Percentiles rank a stretch among this genome's conserved stretches.
phyloP scores from a whole-genome alignment of 2,797 vertebrate species.

The Karalla daura region DNA sequence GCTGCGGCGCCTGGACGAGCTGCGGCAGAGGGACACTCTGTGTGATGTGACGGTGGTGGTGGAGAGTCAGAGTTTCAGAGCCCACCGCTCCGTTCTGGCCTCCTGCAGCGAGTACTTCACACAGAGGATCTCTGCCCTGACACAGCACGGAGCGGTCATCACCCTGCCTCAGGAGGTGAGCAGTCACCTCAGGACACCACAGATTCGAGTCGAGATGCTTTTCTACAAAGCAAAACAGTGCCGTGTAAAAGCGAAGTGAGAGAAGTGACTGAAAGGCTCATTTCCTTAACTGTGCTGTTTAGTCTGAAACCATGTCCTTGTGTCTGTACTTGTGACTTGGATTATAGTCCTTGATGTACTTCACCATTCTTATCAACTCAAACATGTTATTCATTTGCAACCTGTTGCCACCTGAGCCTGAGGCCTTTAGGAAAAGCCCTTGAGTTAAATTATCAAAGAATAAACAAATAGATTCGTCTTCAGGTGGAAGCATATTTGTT shows the following conservation, averaged over 20 bases:
- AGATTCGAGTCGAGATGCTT: neutral
- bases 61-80: slow-evolving; percentile 90
- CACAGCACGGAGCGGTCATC: slow-evolving; percentile 79
- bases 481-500: neutral
- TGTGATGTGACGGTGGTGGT: slow-evolving; percentile 93
- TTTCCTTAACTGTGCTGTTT: slow-evolving; percentile 11
- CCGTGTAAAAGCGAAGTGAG: slow-evolving; percentile 37
- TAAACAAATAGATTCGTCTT: neutral
- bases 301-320: neutral
- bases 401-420: neutral
- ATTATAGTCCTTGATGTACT: neutral
- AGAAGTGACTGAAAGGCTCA: neutral
- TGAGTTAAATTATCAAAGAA: neutral
- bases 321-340: neutral
- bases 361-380: neutral
- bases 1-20: slow-evolving; percentile 89
- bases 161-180: slow-evolving; percentile 92
- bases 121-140: slow-evolving; percentile 82
- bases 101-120: slow-evolving; percentile 94
- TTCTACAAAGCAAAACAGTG: neutral
- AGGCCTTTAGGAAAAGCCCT: neutral
- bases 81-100: slow-evolving; percentile 92
- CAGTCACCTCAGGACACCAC: neutral
- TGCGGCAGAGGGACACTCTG: slow-evolving; percentile 88
- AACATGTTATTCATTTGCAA: neutral